Evolutionary conservation across 1,140 invertebrate species (phyloP).

Genomic region (Lanistes nyassanus): DNA sequence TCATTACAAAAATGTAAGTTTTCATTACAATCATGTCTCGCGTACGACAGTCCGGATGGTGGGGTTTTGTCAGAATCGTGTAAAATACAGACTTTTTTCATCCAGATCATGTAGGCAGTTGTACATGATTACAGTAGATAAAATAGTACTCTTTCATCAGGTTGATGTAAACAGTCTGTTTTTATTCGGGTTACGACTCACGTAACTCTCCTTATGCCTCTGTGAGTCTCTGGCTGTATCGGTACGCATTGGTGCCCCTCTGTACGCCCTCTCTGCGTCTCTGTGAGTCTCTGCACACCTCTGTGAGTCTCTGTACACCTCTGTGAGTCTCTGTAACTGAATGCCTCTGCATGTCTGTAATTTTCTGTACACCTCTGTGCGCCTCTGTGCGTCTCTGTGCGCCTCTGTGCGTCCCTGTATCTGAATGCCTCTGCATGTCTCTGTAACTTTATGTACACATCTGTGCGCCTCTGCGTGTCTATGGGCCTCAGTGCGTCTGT

Average conservation of each 20-base stretch:
- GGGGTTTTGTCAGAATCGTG: too few species aligned
- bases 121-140: too few species aligned
- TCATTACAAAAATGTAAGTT: too few species aligned
- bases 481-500: not conserved
- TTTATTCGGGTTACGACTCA: too few species aligned
- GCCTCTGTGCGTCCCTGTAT: conserved; percentile 3
- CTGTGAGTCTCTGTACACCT: not conserved
- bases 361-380: not conserved
- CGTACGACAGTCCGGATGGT: too few species aligned
- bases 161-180: too few species aligned
- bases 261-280: not conserved
- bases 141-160: too few species aligned
- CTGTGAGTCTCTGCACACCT: not conserved
- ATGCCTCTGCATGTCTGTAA: not conserved
- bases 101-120: too few species aligned
- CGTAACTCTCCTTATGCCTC: not conserved
- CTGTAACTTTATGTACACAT: not conserved
- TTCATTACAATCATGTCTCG: too few species aligned
- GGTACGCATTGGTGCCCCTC: not conserved
- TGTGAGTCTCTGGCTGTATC: not conserved
- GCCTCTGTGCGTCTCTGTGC: not conserved
- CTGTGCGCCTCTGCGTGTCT: not conserved
- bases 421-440: conserved; percentile 12
- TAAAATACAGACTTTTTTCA: too few species aligned
- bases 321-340: conserved; percentile 2